Conservation (phyloP, 2,797 vertebrate genomes). For the Gephyroberyx darwinii region DNA sequence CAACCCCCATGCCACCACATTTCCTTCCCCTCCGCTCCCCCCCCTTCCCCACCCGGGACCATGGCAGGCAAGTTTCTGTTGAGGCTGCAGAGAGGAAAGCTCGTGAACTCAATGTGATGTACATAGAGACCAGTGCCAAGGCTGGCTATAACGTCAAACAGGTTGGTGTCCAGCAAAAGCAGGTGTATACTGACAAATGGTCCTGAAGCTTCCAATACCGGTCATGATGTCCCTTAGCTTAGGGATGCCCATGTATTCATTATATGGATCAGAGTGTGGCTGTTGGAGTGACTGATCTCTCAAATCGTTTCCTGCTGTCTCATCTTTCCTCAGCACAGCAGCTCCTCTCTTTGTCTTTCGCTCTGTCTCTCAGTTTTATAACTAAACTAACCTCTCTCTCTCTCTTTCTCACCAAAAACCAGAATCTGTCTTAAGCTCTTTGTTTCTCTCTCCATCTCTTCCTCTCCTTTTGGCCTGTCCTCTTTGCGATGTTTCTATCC, state of each 20-base stretch:
- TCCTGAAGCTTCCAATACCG: conserved; percentile 32
- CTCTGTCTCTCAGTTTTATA: conserved; percentile 53
- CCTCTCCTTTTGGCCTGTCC: conserved; percentile 55
- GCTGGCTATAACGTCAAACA: conserved; percentile 86
- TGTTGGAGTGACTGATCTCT: conserved; percentile 47
- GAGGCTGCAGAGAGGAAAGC: conserved; percentile 87
- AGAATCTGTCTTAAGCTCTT: conserved; percentile 65
- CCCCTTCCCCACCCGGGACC: conserved; percentile 66
- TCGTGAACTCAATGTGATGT: conserved; percentile 87
- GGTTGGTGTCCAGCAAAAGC: conserved; percentile 77
- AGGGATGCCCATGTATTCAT: conserved; percentile 40
- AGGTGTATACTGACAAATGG: conserved; percentile 44
- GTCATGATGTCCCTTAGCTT: conserved; percentile 32
- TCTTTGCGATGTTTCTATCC: conserved; percentile 67
- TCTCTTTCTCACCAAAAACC: conserved; percentile 54
- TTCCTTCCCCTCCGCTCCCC: conserved; percentile 46
- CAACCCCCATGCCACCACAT: conserved; percentile 41
- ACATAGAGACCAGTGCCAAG: conserved; percentile 88
- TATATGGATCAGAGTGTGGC: conserved; percentile 46
- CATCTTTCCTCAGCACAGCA: conserved; percentile 60
- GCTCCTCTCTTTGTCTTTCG: conserved; percentile 57
- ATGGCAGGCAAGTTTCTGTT: conserved; percentile 87
- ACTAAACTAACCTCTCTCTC: conserved; percentile 77
- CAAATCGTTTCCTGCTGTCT: conserved; percentile 57
- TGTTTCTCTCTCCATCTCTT: conserved; percentile 67